phyloP scores from a whole-genome alignment of 2,113 vertebrate genomes.

The Regulus satrapa region DNA sequence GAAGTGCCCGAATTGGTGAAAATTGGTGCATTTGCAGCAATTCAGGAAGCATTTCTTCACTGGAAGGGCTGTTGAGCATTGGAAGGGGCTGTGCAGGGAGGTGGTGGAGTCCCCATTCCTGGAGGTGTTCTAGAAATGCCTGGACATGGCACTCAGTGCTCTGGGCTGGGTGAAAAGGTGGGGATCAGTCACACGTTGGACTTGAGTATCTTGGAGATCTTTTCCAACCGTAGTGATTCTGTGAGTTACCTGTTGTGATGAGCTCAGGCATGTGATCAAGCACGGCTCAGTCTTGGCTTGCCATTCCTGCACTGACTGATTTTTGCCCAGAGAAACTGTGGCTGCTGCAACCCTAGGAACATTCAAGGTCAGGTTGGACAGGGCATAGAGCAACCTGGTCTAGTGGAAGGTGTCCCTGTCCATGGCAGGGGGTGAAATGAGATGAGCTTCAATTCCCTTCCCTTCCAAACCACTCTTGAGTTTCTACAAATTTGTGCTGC shows the following conservation, averaged over 20 bases:
- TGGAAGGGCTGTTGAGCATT: neutral
- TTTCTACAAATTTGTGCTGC: neutral
- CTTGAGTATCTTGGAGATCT: neutral
- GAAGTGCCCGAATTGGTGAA: neutral
- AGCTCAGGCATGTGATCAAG: neutral
- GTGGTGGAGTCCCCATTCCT: neutral
- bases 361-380: rapidly evolving
- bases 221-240: neutral
- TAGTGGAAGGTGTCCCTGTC: neutral
- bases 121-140: rapidly evolving
- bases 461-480: neutral
- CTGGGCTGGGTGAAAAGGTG: neutral
- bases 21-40: neutral
- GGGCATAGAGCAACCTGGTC: neutral
- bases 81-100: neutral
- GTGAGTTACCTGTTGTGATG: neutral
- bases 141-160: neutral
- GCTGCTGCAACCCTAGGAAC: neutral
- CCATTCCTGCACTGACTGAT: neutral
- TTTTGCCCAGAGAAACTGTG: neutral
- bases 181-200: neutral
- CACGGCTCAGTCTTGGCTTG: neutral
- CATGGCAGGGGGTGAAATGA: neutral
- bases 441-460: neutral
- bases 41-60: neutral